Percentiles rank a stretch among this genome's conserved stretches.
Evolutionary conservation across 2,888 invertebrate species (phyloP).

Genomic region (Erebia palarica): DNA sequence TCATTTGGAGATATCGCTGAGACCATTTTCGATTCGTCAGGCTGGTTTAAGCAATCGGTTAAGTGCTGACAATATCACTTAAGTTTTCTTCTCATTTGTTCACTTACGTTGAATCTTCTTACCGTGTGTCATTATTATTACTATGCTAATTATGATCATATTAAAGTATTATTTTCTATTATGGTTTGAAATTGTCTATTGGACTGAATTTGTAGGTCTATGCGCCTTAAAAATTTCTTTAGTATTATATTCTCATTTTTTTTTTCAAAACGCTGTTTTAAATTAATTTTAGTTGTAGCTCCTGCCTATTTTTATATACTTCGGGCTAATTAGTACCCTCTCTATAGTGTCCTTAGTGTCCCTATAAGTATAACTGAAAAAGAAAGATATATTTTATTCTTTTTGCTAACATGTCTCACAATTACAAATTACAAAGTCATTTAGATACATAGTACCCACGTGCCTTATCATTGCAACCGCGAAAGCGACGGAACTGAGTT

Average conservation of each 20-base stretch:
- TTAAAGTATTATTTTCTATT: too few relatives aligned
- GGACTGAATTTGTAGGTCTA: too few relatives aligned
- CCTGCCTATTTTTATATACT: too few relatives aligned
- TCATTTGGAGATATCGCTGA: conserved; percentile 35
- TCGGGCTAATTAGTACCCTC: too few relatives aligned
- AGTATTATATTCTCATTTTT: too few relatives aligned
- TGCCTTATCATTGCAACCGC: conserved; percentile 4
- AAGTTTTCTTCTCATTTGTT: conserved; percentile 2
- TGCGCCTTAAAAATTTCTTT: too few relatives aligned
- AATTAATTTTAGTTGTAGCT: too few relatives aligned
- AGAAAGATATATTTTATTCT: not conserved
- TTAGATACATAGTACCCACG: conserved; percentile 3
- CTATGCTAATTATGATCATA: too few relatives aligned
- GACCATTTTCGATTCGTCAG: conserved; percentile 30
- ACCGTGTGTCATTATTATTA: not conserved
- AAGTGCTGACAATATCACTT: conserved; percentile 19
- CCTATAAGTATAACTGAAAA: not conserved
- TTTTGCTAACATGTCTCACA: not conserved
- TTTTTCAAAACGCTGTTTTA: too few relatives aligned
- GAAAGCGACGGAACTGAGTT: conserved; percentile 4
- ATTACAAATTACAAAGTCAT: not conserved
- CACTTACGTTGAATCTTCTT: not conserved
- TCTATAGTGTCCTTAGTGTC: too few relatives aligned
- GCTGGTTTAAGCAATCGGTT: conserved; percentile 26
- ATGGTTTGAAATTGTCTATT: too few relatives aligned